phyloP scores from a whole-genome alignment of 2,888 invertebrate species.

The Hirudinaria manillensis region DNA sequence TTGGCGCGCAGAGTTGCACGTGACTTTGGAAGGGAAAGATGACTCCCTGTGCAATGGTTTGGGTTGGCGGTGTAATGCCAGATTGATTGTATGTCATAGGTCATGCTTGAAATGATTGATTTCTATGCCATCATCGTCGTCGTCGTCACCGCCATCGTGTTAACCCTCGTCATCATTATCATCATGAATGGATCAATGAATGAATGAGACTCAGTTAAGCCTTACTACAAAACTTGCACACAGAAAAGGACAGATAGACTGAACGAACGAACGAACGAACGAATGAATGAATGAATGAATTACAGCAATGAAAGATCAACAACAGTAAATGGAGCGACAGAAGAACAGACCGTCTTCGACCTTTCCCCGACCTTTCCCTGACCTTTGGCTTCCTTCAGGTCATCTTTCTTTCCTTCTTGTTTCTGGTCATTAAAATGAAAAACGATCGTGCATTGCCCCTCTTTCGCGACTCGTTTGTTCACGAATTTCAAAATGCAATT shows the following conservation, averaged over 20 bases:
- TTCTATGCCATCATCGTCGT: constrained; percentile 5
- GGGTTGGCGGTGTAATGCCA: neutral
- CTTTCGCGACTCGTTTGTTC: too few species aligned
- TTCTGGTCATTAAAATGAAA: neutral
- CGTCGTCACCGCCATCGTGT: constrained; percentile 1
- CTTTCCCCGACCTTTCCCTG: neutral
- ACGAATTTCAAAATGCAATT: too few species aligned
- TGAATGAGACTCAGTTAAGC: too few species aligned
- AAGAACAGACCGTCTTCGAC: neutral
- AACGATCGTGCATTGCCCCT: neutral
- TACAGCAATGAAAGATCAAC: neutral
- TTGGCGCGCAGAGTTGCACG: too few species aligned
- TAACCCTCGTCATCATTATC: neutral
- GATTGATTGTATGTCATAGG: too few species aligned
- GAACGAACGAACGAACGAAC: neutral
- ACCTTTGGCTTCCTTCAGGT: neutral
- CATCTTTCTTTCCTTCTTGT: neutral
- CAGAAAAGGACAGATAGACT: neutral
- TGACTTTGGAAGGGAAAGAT: too few species aligned
- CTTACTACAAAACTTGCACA: too few species aligned
- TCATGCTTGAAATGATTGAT: too few species aligned
- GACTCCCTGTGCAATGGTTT: too few species aligned
- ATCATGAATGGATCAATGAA: too few species aligned
- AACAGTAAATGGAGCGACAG: neutral
- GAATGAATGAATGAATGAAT: neutral